Conservation (phyloP, 2,888 invertebrate species). For the Pandemis cinnamomeana region DNA sequence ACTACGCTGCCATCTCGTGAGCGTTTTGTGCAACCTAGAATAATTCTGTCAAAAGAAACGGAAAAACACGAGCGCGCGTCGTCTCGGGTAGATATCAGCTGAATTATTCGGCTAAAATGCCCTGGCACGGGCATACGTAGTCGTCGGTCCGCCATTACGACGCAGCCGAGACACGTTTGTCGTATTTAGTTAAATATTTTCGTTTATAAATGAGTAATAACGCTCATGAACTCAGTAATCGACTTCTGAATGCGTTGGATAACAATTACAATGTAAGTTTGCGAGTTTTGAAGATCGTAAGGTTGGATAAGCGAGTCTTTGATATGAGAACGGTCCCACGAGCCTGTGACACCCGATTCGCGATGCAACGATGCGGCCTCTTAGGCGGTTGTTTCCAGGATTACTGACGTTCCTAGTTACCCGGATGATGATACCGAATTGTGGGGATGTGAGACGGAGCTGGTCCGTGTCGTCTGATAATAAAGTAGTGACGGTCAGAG, state of each 20-base stretch:
- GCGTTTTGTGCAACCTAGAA: conserved; percentile 53
- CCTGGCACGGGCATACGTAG: conserved; percentile 86
- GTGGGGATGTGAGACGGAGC: conserved; percentile 53
- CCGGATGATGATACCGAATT: conserved; percentile 58
- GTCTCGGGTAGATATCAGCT: conserved; percentile 84
- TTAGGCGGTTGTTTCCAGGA: conserved; percentile 70
- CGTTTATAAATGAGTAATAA: conserved; percentile 91
- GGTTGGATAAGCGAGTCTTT: conserved; percentile 68
- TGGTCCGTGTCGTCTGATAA: conserved; percentile 61
- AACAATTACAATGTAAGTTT: conserved; percentile 98
- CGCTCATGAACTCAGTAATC: conserved; percentile 96
- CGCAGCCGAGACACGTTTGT: conserved; percentile 85
- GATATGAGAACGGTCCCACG: conserved; percentile 82
- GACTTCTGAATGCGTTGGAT: conserved; percentile 98
- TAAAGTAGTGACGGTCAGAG: conserved; percentile 63
- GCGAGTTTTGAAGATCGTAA: conserved; percentile 76
- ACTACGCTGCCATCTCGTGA: conserved; percentile 63
- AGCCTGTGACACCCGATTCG: conserved; percentile 82
- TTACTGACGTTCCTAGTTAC: conserved; percentile 45
- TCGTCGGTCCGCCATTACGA: conserved; percentile 86
- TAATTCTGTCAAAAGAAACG: conserved; percentile 82
- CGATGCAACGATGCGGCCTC: conserved; percentile 71
- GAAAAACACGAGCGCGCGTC: conserved; percentile 84
- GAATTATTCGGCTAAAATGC: conserved; percentile 86
- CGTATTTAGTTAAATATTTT: conserved; percentile 86